These are phyloP conservation scores for Phoxinus dragarum DNA, from an alignment of 2,797 vertebrate species.

Conservation along the genomic window DNA sequence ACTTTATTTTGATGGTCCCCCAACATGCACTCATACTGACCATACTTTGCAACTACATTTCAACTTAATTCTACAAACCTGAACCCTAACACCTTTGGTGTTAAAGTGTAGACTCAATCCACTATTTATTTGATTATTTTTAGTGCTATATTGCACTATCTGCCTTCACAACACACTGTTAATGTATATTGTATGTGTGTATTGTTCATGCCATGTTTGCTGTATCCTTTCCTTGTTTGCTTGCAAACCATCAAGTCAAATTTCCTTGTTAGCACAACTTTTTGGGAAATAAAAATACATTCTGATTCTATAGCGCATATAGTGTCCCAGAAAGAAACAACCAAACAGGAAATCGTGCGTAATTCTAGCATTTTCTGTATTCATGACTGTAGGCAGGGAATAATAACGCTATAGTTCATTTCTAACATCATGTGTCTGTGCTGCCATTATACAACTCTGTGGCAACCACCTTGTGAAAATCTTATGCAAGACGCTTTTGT, in stretches of 20 bases:
- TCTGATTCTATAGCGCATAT: background rate
- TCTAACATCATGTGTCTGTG: background rate
- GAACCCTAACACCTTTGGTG: background rate
- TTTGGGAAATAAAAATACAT: background rate
- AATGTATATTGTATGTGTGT: background rate
- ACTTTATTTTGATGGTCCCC: background rate
- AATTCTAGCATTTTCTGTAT: background rate
- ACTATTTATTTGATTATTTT: background rate
- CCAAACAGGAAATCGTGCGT: background rate
- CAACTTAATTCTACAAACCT: background rate
- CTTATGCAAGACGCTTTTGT: slow-evolving; percentile 52
- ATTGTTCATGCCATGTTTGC: background rate
- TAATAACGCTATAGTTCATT: background rate
- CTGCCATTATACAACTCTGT: slow-evolving; percentile 9
- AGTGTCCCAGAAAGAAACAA: background rate
- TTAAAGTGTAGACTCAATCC: background rate
- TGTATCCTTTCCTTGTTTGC: background rate
- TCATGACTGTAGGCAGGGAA: background rate
- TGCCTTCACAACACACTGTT: background rate
- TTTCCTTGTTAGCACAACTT: background rate
- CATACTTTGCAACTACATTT: background rate
- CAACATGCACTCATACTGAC: background rate
- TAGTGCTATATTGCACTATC: background rate
- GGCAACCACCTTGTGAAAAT: slow-evolving; percentile 46
- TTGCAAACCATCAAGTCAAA: background rate